A percentile compares a stretch with the other conserved stretches of the same genome.
Conservation (phyloP, 2,797 vertebrate genomes). For the Cheirogaleus major region DNA sequence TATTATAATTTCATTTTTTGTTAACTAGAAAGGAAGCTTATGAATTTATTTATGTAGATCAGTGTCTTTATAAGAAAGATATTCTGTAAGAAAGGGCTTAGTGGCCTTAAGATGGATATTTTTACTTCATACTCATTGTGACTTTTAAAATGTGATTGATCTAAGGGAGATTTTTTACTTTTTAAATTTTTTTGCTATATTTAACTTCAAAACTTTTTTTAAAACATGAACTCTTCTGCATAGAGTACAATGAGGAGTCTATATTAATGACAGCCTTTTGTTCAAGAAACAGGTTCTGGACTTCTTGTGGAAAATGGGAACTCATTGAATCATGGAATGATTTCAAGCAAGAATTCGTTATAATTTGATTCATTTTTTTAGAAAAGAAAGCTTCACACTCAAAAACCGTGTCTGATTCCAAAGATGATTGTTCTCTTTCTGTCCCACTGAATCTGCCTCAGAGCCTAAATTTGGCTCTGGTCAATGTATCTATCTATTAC, state of each 20-base stretch:
- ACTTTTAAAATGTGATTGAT: conserved; percentile 10
- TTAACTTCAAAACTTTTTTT: not conserved
- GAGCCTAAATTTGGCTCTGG: not conserved
- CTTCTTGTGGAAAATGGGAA: not conserved
- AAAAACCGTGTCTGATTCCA: not conserved
- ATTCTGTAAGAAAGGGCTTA: not conserved
- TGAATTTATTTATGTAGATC: not conserved
- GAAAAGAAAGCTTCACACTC: not conserved
- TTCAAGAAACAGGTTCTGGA: not conserved
- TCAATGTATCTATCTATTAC: not conserved
- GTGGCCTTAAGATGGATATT: not conserved
- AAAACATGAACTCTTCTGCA: not conserved
- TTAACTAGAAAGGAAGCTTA: not conserved
- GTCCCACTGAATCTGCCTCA: not conserved
- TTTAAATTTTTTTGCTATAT: not conserved
- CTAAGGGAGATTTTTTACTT: not conserved
- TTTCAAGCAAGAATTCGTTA: not conserved
- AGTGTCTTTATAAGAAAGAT: not conserved
- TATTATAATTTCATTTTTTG: not conserved
- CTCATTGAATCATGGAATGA: not conserved
- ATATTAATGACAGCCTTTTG: not conserved
- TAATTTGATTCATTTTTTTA: not conserved
- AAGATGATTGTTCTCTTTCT: not conserved
- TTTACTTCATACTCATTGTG: not conserved
- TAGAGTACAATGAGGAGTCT: not conserved